These are phyloP conservation scores for Tachystola acroxantha DNA, from an alignment of 2,888 invertebrate species.

Conservation along the genomic window DNA sequence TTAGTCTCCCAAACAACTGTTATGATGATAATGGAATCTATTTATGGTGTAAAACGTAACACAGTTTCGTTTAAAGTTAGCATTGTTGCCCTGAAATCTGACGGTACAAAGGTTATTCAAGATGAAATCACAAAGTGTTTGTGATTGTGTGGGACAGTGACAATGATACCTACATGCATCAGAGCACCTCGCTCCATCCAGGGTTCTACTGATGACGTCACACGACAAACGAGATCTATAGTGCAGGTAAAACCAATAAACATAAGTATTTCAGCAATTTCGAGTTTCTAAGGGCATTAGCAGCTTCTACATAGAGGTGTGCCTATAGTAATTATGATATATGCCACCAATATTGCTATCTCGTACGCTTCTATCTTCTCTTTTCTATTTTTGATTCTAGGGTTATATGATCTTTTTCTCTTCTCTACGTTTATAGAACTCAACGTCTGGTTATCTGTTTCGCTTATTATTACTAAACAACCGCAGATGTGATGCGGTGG, in stretches of 20 bases:
- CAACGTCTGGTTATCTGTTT: too few species aligned
- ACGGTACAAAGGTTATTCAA: background rate
- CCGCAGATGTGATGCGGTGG: too few species aligned
- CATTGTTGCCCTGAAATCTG: conserved; percentile 18
- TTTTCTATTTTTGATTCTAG: too few species aligned
- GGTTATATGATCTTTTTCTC: too few species aligned
- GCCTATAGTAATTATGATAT: too few species aligned
- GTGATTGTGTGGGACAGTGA: conserved; percentile 23
- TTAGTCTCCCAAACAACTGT: conserved; percentile 1
- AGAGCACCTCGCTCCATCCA: conserved; percentile 83
- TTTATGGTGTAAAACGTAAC: background rate
- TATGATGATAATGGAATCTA: conserved; percentile 3
- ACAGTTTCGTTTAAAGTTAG: background rate
- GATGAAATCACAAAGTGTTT: conserved; percentile 11
- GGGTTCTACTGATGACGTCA: conserved; percentile 88
- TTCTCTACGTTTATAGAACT: too few species aligned
- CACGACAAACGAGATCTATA: conserved; percentile 82
- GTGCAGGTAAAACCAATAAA: conserved; percentile 86
- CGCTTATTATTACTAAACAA: too few species aligned
- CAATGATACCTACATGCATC: conserved; percentile 83
- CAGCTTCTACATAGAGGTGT: too few species aligned
- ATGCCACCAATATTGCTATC: too few species aligned
- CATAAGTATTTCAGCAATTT: too few species aligned
- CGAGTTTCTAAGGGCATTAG: too few species aligned
- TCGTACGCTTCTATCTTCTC: too few species aligned